Conservation (phyloP, 2,113 vertebrate genomes). For the Uria lomvia region DNA sequence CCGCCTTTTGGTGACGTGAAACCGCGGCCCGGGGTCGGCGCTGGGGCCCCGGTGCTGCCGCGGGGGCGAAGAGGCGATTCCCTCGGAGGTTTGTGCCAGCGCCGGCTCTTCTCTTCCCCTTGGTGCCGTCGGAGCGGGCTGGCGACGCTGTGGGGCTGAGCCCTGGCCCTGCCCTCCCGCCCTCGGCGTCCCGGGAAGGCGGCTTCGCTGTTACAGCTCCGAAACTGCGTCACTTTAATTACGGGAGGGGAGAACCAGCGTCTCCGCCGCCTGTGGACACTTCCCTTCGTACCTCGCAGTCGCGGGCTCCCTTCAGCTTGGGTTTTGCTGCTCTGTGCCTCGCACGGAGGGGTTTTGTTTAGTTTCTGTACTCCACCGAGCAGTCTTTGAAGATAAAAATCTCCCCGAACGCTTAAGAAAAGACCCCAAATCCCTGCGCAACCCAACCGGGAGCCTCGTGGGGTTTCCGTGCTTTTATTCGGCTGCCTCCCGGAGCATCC, state of each 20-base stretch:
- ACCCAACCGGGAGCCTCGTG: not conserved
- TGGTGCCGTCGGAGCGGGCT: accelerated
- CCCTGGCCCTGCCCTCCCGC: not conserved
- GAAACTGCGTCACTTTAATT: not conserved
- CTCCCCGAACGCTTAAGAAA: not conserved
- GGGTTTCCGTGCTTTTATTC: not conserved
- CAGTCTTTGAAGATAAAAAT: not conserved
- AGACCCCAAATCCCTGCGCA: accelerated
- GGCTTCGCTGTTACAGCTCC: not conserved
- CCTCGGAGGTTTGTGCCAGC: not conserved
- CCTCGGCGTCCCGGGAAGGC: not conserved
- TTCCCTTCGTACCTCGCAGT: too few relatives aligned
- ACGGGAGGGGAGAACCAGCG: accelerated
- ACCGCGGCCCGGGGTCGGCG: not conserved
- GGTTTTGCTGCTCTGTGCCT: not conserved
- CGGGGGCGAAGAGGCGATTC: not conserved
- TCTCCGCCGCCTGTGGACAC: not conserved
- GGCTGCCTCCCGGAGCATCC: not conserved
- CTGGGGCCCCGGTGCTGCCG: not conserved
- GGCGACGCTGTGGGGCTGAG: not conserved
- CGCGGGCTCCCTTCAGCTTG: not conserved
- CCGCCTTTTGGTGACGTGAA: not conserved
- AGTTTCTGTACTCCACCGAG: not conserved
- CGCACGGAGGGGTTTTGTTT: too few relatives aligned
- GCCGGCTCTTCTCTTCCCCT: not conserved